These are phyloP conservation scores for Dasypus novemcinctus DNA, from an alignment of 2,113 vertebrate genomes.

Conservation along the genomic window DNA sequence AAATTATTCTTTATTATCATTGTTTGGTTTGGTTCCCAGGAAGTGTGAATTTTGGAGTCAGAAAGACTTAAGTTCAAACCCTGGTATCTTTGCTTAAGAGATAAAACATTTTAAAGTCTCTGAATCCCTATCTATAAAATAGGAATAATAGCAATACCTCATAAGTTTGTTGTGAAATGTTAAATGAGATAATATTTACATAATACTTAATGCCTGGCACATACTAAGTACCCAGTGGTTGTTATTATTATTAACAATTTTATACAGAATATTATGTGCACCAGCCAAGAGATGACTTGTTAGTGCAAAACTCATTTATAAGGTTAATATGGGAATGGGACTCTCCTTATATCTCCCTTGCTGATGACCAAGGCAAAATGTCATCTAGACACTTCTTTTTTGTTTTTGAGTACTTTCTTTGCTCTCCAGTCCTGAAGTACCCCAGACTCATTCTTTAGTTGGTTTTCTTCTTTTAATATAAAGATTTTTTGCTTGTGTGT, in stretches of 20 bases:
- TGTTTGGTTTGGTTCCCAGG: not conserved
- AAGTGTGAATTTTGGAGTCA: not conserved
- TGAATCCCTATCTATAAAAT: slow-evolving; percentile 18
- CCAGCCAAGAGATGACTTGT: not conserved
- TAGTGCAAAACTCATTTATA: not conserved
- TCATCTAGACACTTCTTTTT: not conserved
- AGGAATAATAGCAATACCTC: slow-evolving; percentile 26
- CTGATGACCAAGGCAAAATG: not conserved
- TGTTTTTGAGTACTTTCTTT: slow-evolving; percentile 28
- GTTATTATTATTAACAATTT: not conserved
- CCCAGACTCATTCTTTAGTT: slow-evolving; percentile 8
- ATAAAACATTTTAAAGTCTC: not conserved
- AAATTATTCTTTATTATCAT: slow-evolving; percentile 23
- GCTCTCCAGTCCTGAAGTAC: not conserved
- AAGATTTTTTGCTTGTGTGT: not conserved
- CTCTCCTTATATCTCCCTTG: not conserved
- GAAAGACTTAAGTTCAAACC: slow-evolving; percentile 17
- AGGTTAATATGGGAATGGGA: not conserved
- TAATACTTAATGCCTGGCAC: not conserved
- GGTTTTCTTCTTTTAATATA: not conserved
- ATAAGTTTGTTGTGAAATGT: not conserved
- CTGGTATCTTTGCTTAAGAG: not conserved
- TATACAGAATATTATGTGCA: not conserved
- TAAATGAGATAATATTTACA: slow-evolving; percentile 11
- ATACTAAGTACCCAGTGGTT: not conserved